These are phyloP conservation scores for Leptobrachium ailaonicum DNA, from an alignment of 2,113 vertebrate genomes.

Conservation along the genomic window DNA sequence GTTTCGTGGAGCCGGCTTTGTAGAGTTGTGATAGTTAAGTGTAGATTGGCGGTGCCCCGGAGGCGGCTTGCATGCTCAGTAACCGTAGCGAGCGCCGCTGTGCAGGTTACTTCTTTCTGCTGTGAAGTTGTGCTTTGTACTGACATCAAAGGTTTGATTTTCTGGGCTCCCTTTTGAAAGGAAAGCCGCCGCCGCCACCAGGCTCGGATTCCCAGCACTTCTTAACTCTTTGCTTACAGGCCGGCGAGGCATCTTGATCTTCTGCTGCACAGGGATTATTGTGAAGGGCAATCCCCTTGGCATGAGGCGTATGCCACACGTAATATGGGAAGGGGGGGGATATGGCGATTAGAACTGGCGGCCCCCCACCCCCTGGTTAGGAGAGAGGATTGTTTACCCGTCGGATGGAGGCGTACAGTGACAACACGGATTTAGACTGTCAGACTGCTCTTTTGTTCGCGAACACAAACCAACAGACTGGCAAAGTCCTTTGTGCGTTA, in stretches of 20 bases:
- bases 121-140: conserved; percentile 47
- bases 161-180: conserved; percentile 36
- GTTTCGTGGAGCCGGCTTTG: too few relatives aligned
- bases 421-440: conserved; percentile 25
- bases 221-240: conserved; percentile 34
- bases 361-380: neutral
- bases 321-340: neutral
- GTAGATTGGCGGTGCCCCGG: conserved; percentile 23
- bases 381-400: neutral
- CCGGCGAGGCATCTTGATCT: neutral
- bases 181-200: conserved; percentile 12
- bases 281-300: neutral
- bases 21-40: conserved; percentile 9
- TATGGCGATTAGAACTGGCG: neutral
- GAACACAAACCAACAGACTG: conserved; percentile 4
- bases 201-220: conserved; percentile 34
- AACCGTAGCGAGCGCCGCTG: conserved; percentile 33
- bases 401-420: conserved; percentile 24
- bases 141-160: conserved; percentile 48
- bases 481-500: conserved; percentile 1
- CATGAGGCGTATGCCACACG: neutral
- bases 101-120: conserved; percentile 40
- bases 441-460: conserved; percentile 19
- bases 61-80: conserved; percentile 43
- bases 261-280: neutral